Percentiles rank a stretch among this genome's conserved stretches.
These are phyloP conservation scores for Hippocampus abdominalis DNA, from an alignment of 2,113 vertebrate genomes.

Conservation along the genomic window DNA sequence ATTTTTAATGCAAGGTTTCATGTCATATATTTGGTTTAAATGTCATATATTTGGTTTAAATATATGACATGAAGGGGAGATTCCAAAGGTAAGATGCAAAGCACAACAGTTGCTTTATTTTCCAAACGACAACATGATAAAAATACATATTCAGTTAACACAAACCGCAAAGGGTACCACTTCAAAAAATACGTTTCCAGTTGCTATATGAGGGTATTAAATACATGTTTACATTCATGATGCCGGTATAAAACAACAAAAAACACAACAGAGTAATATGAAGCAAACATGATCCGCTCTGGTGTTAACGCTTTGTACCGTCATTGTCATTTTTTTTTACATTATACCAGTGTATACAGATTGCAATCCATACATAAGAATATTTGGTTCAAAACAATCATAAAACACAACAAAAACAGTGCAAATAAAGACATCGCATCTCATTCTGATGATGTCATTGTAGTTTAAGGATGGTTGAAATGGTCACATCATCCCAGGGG, in stretches of 20 bases:
- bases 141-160: background rate
- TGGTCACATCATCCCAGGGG: background rate
- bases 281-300: background rate
- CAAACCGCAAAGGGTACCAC: background rate
- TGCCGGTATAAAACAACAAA: background rate
- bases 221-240: constrained; percentile 1
- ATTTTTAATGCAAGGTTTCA: no score
- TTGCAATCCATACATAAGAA: no score
- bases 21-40: background rate
- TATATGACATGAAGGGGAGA: no score
- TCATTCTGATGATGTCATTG: background rate
- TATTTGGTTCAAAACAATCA: background rate
- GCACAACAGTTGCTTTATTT: background rate
- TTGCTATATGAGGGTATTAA: background rate
- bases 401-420: background rate
- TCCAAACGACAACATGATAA: background rate
- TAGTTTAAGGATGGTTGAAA: background rate
- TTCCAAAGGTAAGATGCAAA: background rate
- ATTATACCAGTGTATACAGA: background rate
- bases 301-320: background rate
- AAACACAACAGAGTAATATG: background rate
- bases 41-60: background rate
- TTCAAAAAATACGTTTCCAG: background rate
- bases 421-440: background rate
- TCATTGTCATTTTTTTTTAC: background rate